Base-by-base conservation (phyloP, 1,140 invertebrate genomes). In the Danaus melanippus region DNA sequence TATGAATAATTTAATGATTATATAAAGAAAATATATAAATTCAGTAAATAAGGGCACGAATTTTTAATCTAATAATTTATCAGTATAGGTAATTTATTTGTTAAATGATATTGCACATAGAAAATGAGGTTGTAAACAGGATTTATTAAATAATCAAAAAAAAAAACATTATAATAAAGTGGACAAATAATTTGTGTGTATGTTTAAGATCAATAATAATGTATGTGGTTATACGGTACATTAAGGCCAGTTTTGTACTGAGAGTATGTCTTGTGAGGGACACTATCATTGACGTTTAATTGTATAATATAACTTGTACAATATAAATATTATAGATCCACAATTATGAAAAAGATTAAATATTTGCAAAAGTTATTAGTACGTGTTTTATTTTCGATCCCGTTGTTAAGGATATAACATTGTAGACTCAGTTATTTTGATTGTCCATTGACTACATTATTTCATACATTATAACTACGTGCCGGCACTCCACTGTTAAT, bases 261-360 rank as follows among this genome's bases (percentile, higher is more conserved):
- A 69, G 72, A 66, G 70, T 74, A 72, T 68, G 65, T 53, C 61
- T 50, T 50, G 73, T 75, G 71, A 76, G 71, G 60, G 54, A 50
- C 60, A 47, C 67, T 67, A 71, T 83, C 80, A 77, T 74, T 53
- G 65, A 77, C 73, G 76, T 77, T 75, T 81, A 80, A 85, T 76
- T 87, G 85, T 88, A 88, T 84, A 76, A 87, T 87, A 87, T 79
- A 82, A 87, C 84, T 84, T 88, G 85, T 88, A 86, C 85, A 88
- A 87, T 88, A 87, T 87, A 85, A 87, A 88, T 87, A 87, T 86
- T 72, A 87, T 87, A 87, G 86, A 88, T 86, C 83, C 86, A 87
- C 86, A 83, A 88, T 88, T 88, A 88, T 87, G 74, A 87, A 87
- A 87, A 78, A 84, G 84, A 87, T 87, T 87, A 88, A 87, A 88